phyloP scores from a whole-genome alignment of 2,113 vertebrate genomes.

The Phalacrocorax aristotelis region DNA sequence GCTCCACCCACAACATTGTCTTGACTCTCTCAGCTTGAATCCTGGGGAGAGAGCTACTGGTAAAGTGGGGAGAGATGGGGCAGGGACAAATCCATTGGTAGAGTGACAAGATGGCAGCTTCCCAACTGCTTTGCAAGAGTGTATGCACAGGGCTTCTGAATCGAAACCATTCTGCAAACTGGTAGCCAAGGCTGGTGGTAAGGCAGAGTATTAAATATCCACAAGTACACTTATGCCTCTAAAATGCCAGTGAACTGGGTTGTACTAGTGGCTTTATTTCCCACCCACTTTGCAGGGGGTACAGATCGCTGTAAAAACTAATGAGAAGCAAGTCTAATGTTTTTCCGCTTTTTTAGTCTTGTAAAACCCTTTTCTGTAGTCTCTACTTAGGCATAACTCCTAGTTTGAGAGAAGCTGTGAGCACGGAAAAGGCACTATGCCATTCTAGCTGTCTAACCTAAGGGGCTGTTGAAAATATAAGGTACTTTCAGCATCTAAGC shows the following conservation, averaged over 20 bases:
- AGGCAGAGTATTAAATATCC: background rate
- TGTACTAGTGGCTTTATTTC: background rate
- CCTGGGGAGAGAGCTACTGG: background rate
- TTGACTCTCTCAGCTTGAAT: background rate
- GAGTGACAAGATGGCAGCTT: background rate
- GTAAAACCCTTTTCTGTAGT: background rate
- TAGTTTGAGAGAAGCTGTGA: background rate
- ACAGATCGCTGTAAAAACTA: background rate
- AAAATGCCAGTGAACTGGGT: background rate
- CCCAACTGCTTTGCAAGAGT: background rate
- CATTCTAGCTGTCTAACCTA: background rate
- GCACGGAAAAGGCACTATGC: background rate
- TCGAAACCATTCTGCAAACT: background rate
- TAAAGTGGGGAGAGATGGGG: fast-evolving
- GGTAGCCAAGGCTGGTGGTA: background rate
- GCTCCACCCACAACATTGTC: background rate
- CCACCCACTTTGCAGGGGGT: background rate
- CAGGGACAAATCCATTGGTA: background rate
- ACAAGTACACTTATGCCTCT: background rate
- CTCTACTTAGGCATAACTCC: background rate
- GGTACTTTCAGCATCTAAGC: background rate
- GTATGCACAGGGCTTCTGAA: background rate
- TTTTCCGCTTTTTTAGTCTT: background rate
- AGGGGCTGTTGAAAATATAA: background rate
- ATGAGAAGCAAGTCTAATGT: background rate